phyloP scores from a whole-genome alignment of 2,888 invertebrate genomes.

The Pseudococcus jackbeardsleyi region DNA sequence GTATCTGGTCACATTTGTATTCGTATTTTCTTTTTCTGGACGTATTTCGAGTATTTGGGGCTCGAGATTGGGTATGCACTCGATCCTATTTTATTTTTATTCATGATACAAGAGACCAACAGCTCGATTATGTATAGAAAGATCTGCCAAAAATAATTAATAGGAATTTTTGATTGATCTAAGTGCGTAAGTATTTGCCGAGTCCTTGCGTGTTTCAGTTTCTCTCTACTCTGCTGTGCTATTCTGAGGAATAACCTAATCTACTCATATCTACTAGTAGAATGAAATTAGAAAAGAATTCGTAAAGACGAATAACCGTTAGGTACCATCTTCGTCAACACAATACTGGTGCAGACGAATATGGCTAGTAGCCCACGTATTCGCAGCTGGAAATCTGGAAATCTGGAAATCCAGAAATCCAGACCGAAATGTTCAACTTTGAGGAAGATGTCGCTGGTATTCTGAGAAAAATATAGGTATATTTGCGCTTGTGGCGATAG shows the following conservation, averaged over 20 bases:
- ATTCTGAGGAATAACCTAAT: too few relatives aligned
- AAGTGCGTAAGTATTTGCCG: too few relatives aligned
- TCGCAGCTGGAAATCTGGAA: constrained; percentile 32
- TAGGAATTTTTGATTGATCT: too few relatives aligned
- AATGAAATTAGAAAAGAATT: background rate
- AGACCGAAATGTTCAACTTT: background rate
- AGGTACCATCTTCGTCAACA: background rate
- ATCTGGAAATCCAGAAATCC: background rate
- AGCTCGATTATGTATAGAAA: too few relatives aligned
- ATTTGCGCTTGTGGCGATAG: background rate
- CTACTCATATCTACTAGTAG: too few relatives aligned
- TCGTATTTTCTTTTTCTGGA: background rate
- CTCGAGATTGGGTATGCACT: too few relatives aligned
- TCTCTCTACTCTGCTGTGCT: too few relatives aligned
- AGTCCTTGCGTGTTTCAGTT: too few relatives aligned
- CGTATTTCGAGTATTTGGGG: too few relatives aligned
- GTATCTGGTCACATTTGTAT: background rate
- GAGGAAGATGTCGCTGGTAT: background rate
- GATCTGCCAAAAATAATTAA: too few relatives aligned
- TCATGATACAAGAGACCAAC: too few relatives aligned
- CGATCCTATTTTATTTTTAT: too few relatives aligned
- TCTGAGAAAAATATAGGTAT: background rate
- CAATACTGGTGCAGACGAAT: constrained; percentile 3
- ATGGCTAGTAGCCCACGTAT: background rate
- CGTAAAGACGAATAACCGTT: background rate